Base-by-base conservation (phyloP, 2,888 invertebrate genomes). In the Ceraclea dissimilis region DNA sequence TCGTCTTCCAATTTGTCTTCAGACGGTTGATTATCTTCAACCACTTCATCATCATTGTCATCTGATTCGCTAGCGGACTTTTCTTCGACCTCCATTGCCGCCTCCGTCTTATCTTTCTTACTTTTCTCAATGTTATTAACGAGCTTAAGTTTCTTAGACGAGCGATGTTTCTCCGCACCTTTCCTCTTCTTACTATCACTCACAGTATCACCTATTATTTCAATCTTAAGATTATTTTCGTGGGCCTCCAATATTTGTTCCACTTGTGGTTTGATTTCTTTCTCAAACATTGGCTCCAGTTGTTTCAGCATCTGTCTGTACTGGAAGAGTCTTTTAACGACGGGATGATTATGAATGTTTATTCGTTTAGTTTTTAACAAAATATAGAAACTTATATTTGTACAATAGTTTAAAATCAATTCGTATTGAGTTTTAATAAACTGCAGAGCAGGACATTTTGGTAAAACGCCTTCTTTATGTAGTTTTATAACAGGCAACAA, bases 371-470 rank as follows among this genome's bases (percentile, higher is more conserved):
- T 81, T 76, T 93, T 93, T 16, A 96, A 71, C 64, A 90, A 78
- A 63, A 96, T 70, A 71, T 94, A 95, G 72, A 90, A 93, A 50
- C 84, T 81, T 39, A 95, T 85, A 69, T 95, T 94, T 19, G 85
- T 83, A 64, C 88, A 88, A 68, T 95, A 95, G 68, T 92, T 93
- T 67, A 80, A 79, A 63, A 85, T 78, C 33, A 88, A 71, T 63
- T 84, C 78, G 67, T 84, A 83, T 66, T 86, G 85, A 10, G 83
- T 82, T 67, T 80, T 78, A 1, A 92, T 75, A 71, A 88, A 92
- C 62, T 85, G 79, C 8, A 85, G 75, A 10, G 85, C 86, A 6
- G 82, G 74, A 67, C 84, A 82, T 57, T 76, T 70, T n/a, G 82
- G 78, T n/a, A 87, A 71, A 64, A 81, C 74, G 10, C 81, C 80